These are phyloP conservation scores for Malurus splendens DNA, from an alignment of 2,797 vertebrate genomes.

Conservation along the genomic window DNA sequence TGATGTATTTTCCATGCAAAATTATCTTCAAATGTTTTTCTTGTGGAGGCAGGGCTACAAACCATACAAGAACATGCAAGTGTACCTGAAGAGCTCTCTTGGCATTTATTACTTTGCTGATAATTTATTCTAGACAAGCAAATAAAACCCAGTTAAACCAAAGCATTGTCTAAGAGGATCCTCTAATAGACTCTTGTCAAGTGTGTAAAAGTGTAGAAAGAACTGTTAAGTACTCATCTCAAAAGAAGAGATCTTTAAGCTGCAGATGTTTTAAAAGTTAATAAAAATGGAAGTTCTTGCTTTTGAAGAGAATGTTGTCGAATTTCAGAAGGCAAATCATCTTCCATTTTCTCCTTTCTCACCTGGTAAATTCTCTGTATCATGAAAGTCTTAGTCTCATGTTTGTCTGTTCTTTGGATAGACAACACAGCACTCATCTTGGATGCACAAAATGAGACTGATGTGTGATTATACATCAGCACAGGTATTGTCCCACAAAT, in stretches of 20 bases:
- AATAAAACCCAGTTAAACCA: background rate
- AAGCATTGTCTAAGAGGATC: background rate
- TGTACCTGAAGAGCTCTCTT: background rate
- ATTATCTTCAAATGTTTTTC: background rate
- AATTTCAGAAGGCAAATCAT: background rate
- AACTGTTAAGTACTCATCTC: background rate
- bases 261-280: background rate
- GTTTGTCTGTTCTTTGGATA: background rate
- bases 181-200: background rate
- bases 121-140: background rate
- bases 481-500: background rate
- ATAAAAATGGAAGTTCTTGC: background rate
- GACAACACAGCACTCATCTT: background rate
- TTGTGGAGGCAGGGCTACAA: background rate
- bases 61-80: background rate
- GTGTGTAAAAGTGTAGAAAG: background rate
- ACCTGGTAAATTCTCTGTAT: background rate
- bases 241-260: background rate
- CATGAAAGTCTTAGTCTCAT: rapidly evolving
- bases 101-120: background rate
- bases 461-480: background rate
- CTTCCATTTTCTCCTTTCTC: background rate
- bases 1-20: background rate
- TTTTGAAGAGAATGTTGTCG: background rate
- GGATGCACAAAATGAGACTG: background rate